Conservation (phyloP, 53 echinoderm and acorn worm species). For the Holothuria scabra region DNA sequence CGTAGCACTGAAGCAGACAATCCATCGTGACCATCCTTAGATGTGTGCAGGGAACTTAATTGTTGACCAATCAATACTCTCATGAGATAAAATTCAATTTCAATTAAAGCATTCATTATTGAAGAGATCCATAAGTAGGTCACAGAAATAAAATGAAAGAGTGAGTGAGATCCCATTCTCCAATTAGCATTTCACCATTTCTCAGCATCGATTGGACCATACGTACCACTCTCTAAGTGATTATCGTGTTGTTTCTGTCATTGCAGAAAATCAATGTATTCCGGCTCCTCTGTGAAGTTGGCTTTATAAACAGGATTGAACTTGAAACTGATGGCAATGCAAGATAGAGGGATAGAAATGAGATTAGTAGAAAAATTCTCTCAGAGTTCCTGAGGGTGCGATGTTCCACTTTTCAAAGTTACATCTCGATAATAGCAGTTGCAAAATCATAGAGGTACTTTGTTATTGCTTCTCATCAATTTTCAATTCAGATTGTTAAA, state of each 20-base stretch:
- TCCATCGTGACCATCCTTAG: no score
- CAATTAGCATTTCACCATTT: constrained; percentile 9
- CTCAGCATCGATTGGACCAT: constrained; percentile 3
- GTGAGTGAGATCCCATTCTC: neutral
- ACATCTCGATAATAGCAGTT: neutral
- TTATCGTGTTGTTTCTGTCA: constrained; percentile 27
- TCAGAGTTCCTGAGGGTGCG: neutral
- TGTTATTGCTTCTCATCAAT: no score
- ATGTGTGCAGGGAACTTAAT: neutral
- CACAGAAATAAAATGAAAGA: neutral
- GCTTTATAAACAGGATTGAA: constrained; percentile 18
- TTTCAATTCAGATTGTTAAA: no score
- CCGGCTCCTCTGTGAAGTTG: neutral
- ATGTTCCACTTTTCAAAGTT: constrained; percentile 11
- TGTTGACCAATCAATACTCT: constrained; percentile 44
- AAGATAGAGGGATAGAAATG: neutral
- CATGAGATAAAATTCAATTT: constrained; percentile 41
- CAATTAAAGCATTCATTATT: constrained; percentile 36
- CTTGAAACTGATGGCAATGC: neutral
- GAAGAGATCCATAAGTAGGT: constrained; percentile 36
- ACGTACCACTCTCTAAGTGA: constrained; percentile 17
- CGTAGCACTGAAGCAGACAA: no score
- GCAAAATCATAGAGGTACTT: neutral
- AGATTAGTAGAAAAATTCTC: neutral
- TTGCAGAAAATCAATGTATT: constrained; percentile 14